Evolutionary conservation across 2,113 vertebrate species (phyloP).

Genomic region (Ifrita kowaldi): DNA sequence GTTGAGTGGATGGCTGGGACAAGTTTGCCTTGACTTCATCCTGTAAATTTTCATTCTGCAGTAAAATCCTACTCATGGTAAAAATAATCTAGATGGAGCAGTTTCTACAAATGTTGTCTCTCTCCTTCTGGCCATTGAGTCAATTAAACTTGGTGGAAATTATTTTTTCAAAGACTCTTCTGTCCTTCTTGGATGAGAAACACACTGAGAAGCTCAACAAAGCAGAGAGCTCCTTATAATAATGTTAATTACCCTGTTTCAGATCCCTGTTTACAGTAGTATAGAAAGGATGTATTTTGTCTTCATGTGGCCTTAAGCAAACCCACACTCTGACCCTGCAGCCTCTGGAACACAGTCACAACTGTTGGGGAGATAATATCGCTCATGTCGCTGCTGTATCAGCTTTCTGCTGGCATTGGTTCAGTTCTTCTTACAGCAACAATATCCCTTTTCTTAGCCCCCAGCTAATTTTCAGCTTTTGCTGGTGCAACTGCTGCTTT

Average conservation of each 20-base stretch:
- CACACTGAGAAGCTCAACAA: neutral
- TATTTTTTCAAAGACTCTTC: neutral
- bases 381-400: neutral
- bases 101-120: neutral
- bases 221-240: neutral
- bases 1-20: neutral
- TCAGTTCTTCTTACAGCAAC: slow-evolving; percentile 23
- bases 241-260: neutral
- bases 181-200: neutral
- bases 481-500: slow-evolving; percentile 20
- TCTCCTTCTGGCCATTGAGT: neutral
- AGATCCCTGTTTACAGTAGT: neutral
- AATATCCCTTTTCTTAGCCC: neutral
- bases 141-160: neutral
- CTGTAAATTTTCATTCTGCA: neutral
- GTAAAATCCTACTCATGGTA: neutral
- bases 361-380: slow-evolving; percentile 35
- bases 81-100: neutral
- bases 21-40: neutral
- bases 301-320: slow-evolving; percentile 35
- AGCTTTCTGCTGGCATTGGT: neutral
- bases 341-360: slow-evolving; percentile 25
- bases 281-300: slow-evolving; percentile 21
- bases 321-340: neutral
- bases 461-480: neutral